Evolutionary conservation across 2,113 vertebrate species (phyloP), one percentile per base, ranked within the genome.

Genomic region (Upupa epops): DNA sequence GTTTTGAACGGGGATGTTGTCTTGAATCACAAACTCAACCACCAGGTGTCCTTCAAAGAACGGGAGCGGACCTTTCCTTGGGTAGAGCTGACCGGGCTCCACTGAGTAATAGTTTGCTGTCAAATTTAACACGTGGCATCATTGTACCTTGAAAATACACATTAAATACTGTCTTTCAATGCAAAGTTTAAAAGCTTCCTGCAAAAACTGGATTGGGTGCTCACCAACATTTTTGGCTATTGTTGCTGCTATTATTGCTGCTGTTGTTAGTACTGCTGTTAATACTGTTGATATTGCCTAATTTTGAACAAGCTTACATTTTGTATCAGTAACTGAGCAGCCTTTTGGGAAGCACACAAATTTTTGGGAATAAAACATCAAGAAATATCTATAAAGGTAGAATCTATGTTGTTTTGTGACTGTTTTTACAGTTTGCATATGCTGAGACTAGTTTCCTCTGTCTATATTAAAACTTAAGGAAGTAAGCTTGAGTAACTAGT

Each of bases 371-470:
- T 25, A 59, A 70, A 85, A 19, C 37, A n/a, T 75, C 20, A 9
- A 13, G 22, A 42, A 4, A 1, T 42, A 22, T 49, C 52, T 3
- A 0, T 13, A 9, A 75, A 64, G 20, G n/a, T 6, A 7, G 5
- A 6, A 6, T 65, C 32, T 51, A 16, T 2, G 2, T 7, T 49
- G 13, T 36, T 17, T 66, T 74, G 36, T 45, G 13, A 13, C 3
- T 8, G 1, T 2, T 49, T 52, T 51, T 37, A 86, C 29, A 60
- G 21, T 20, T 1, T 52, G 37, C 17, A 10, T 69, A 3, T 60
- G 3, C 28, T 73, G 24, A 17, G 17, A 22, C 3, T n/a, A 19
- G 14, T 74, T 86, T 70, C 32, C 48, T 88, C 26, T n/a, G n/a
- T n/a, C n/a, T 66, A 42, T 46, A 65, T 18, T 11, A 84, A 49